phyloP scores from a whole-genome alignment of 2,888 invertebrate species.

The Mythimna albipuncta region DNA sequence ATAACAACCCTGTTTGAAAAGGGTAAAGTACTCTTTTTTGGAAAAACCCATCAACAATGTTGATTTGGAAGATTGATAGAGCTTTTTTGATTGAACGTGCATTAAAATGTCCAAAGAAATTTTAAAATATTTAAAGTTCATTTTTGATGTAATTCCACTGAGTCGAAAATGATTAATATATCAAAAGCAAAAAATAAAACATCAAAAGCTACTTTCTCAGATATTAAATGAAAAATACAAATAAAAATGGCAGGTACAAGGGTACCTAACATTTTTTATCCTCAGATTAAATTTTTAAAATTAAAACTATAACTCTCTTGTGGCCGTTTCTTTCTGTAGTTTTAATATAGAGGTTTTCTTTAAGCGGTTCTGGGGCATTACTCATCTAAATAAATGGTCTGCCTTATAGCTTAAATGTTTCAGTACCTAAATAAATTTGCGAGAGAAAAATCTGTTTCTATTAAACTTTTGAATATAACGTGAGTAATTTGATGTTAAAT shows the following conservation, averaged over 20 bases:
- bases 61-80: slow-evolving; percentile 12
- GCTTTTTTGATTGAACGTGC: slow-evolving; percentile 1
- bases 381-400: slow-evolving; percentile 24
- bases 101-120: neutral
- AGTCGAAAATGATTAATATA: neutral
- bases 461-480: neutral
- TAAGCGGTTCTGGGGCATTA: slow-evolving; percentile 11
- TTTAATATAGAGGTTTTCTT: slow-evolving; percentile 36
- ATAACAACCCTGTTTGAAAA: slow-evolving; percentile 2
- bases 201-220: neutral
- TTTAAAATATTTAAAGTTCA: neutral
- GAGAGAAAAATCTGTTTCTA: neutral
- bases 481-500: neutral
- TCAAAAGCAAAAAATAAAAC: neutral
- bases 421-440: too few species aligned
- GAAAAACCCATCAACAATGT: neutral
- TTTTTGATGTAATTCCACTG: neutral
- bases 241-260: slow-evolving; percentile 1
- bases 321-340: slow-evolving; percentile 34
- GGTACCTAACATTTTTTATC: slow-evolving; percentile 16
- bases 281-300: slow-evolving; percentile 30
- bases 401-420: slow-evolving; percentile 4
- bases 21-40: neutral
- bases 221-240: slow-evolving; percentile 1
- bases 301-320: slow-evolving; percentile 36